phyloP scores from a whole-genome alignment of 2,113 vertebrate genomes.

The Taxidea taxus region DNA sequence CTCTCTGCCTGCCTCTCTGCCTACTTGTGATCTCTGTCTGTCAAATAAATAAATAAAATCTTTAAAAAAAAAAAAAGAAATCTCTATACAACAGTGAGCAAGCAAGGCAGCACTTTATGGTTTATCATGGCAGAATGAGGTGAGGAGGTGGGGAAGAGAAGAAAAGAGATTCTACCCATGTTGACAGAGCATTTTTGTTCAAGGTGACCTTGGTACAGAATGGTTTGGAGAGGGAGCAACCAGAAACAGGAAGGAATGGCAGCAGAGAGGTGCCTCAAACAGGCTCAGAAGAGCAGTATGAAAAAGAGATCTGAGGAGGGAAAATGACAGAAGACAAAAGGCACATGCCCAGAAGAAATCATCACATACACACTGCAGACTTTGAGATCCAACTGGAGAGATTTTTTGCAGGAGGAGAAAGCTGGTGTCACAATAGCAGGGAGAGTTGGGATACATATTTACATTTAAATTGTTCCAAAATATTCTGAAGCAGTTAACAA shows the following conservation, averaged over 20 bases:
- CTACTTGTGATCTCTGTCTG: too few species aligned
- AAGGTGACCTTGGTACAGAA: too few species aligned
- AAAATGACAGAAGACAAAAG: neutral
- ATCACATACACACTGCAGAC: too few species aligned
- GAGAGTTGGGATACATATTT: neutral
- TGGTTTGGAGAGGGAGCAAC: neutral
- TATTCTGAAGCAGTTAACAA: neutral
- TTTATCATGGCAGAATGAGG: neutral
- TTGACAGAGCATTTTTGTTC: neutral
- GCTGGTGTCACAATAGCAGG: neutral
- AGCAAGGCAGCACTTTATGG: neutral
- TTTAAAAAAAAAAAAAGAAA: neutral
- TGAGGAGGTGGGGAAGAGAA: neutral
- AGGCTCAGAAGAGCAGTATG: neutral
- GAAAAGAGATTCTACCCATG: neutral
- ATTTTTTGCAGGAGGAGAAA: neutral
- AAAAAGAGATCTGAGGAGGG: neutral
- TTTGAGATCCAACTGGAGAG: too few species aligned
- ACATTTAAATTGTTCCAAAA: neutral
- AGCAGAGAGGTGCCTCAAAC: neutral
- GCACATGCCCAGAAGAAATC: neutral
- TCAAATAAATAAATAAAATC: too few species aligned
- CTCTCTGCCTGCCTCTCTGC: too few species aligned
- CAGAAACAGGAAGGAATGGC: neutral
- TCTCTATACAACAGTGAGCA: neutral